Base-by-base conservation (phyloP, 2,113 vertebrate species). In the Centropus bengalensis region DNA sequence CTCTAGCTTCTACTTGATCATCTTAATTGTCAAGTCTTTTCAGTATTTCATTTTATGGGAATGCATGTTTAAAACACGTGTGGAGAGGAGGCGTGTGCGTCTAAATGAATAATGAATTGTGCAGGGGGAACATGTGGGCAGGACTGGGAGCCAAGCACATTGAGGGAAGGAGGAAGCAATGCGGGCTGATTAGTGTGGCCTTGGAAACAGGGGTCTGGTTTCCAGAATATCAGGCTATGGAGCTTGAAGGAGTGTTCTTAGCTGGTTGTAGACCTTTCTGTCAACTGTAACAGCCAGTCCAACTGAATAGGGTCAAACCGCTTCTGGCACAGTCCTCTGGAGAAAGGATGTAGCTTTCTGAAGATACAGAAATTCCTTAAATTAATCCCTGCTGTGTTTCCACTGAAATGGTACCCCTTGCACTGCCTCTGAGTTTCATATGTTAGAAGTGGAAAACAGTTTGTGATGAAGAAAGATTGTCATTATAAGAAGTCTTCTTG, bases 361-460 rank as follows among this genome's bases (percentile, higher is more conserved):
- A 94, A 94, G 23, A 55, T 71, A 80, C 30, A 94, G 44, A 66
- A 83, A 93, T 86, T 82, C 68, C 85, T 94, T 94, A 93, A 97
- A 81, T 78, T 89, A 33, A 55, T 69, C 47, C 7, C 2, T 52
- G 36, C 12, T 60, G 36, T 0, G 1, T 24, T 69, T 85, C 45
- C 1, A 2, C 42, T 76, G 71, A 91, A 86, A 2, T 0, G 0
- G 26, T 70, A 49, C 28, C n/a, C 24, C 17, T 42, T 82, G 30
- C 14, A 27, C 63, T 92, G 74, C 24, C 45, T 86, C 88, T 88
- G 93, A 94, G 96, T 97, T 97, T 98, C 75, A 90, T 74, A 66
- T 58, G 4, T 96, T 94, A 93, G 80, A 91, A 81, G 49, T 68
- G 73, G 76, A 49, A n/a, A 94, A 71, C 87, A 68, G 92, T 79